phyloP scores from a whole-genome alignment of 37 sponge, comb jelly and placozoan genomes.

The Lycopodina hypogea region DNA sequence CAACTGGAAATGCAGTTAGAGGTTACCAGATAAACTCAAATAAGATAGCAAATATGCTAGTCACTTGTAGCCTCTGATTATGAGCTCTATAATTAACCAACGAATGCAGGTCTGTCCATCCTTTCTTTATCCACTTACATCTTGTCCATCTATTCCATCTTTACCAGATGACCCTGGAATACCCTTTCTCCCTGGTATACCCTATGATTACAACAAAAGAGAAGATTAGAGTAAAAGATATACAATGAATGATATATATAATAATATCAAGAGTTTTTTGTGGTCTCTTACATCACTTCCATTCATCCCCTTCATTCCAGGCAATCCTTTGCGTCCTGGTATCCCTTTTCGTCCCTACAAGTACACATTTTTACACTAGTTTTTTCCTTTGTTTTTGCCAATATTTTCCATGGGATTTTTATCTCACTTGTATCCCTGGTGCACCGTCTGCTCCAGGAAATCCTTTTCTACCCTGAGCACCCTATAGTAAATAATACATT shows the following conservation, averaged over 20 bases:
- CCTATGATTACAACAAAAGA: not conserved
- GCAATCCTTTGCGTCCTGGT: slow-evolving; percentile 34
- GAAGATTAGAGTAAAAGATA: no score
- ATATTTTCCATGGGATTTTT: not conserved
- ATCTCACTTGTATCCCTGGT: not conserved
- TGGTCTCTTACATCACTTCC: slow-evolving; percentile 10
- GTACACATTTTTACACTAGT: not conserved
- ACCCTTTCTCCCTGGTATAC: slow-evolving; percentile 39
- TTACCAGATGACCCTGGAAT: slow-evolving; percentile 19
- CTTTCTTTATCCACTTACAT: not conserved
- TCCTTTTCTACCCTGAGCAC: slow-evolving; percentile 6
- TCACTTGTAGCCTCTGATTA: no score
- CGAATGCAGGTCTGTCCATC: not conserved
- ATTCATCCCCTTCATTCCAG: slow-evolving; percentile 26
- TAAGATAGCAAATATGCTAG: no score
- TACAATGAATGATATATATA: no score
- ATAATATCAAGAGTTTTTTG: no score
- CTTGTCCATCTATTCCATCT: slow-evolving; percentile 21
- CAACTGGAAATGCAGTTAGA: no score
- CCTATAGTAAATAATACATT: no score
- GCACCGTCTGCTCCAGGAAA: slow-evolving; percentile 4
- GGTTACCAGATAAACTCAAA: no score
- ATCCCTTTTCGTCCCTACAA: slow-evolving; percentile 9
- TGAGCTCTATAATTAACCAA: no score
- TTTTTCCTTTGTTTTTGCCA: not conserved